phyloP scores from a whole-genome alignment of 2,888 invertebrate species.

The Cerastis rubricosa region DNA sequence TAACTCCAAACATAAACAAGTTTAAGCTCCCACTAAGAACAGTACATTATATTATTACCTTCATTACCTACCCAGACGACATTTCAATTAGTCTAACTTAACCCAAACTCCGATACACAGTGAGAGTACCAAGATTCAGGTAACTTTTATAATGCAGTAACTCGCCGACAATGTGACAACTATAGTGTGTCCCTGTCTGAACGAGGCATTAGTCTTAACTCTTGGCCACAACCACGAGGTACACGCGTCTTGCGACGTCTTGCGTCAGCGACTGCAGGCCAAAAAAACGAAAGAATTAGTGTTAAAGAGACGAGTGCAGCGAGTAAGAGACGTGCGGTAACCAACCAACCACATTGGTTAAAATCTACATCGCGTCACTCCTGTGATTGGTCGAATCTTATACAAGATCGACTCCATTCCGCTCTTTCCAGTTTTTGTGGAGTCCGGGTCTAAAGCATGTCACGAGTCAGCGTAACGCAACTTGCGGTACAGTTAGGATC shows the following conservation, averaged over 20 bases:
- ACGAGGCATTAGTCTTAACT: conserved; percentile 32
- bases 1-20: conserved; percentile 5
- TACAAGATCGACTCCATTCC: no score
- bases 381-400: no score
- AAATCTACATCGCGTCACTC: no score
- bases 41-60: conserved; percentile 19
- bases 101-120: conserved; percentile 10
- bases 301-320: no score
- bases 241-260: neutral
- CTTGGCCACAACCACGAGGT: neutral
- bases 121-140: conserved; percentile 24
- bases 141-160: conserved; percentile 56
- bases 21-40: conserved; percentile 15
- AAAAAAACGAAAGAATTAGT: neutral
- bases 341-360: no score
- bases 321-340: no score
- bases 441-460: neutral
- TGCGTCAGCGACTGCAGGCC: neutral
- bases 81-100: conserved; percentile 34
- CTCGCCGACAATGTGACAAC: conserved; percentile 37
- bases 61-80: conserved; percentile 9
- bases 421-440: no score
- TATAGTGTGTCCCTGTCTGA: conserved; percentile 42
- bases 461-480: neutral
- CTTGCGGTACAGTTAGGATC: neutral